Conservation (phyloP, 2,113 vertebrate genomes). For the Chroicocephalus ridibundus region DNA sequence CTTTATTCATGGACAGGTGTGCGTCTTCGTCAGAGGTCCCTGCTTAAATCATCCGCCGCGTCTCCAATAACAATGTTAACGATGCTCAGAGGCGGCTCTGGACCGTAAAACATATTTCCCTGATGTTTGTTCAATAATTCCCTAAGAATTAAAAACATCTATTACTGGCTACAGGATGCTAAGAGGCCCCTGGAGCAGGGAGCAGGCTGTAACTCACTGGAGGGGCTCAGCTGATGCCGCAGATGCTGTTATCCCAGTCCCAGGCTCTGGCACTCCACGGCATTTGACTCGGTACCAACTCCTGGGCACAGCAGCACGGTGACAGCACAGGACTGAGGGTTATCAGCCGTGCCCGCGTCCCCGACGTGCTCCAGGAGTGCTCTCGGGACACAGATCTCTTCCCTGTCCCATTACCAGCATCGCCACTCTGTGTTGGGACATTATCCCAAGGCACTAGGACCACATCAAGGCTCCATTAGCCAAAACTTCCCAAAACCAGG, state of each 20-base stretch:
- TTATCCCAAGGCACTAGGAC: not conserved
- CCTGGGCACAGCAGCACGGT: not conserved
- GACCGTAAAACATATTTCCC: conserved; percentile 75
- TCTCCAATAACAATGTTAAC: conserved; percentile 72
- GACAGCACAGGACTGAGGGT: not conserved
- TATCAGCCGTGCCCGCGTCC: not conserved
- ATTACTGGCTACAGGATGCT: conserved; percentile 64
- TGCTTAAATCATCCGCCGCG: conserved; percentile 66
- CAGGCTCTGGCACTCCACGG: not conserved
- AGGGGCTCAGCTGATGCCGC: conserved; percentile 34
- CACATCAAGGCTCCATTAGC: rapidly evolving
- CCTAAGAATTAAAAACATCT: conserved; percentile 75
- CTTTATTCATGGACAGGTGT: conserved; percentile 72
- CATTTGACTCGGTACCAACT: not conserved
- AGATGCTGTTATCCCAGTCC: not conserved
- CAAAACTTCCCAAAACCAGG: not conserved
- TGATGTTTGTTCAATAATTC: conserved; percentile 80
- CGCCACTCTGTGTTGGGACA: rapidly evolving
- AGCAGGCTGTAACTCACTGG: conserved; percentile 49
- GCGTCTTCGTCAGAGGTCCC: conserved; percentile 70
- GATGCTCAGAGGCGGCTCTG: conserved; percentile 56
- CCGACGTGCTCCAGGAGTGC: not conserved
- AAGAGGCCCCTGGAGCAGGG: conserved; percentile 51
- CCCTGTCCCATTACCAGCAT: rapidly evolving
- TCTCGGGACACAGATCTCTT: not conserved